Base-by-base conservation (phyloP, 2,113 vertebrate genomes). In the Haplotaxodon microlepis region DNA sequence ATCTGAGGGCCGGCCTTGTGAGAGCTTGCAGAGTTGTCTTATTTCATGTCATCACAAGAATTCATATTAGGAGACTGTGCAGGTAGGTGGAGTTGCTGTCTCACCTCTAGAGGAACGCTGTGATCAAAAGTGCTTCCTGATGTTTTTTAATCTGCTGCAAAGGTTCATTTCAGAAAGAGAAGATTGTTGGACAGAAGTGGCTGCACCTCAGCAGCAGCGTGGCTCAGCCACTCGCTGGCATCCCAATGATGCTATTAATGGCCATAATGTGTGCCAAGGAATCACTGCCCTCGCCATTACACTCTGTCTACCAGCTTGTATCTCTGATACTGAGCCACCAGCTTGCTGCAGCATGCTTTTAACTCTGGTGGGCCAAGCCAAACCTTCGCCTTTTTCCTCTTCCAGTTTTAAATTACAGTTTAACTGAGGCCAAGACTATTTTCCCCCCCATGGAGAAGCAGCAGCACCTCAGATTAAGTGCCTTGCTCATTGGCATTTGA, bases 191-290 rank as follows among this genome's bases (percentile, higher is more conserved):
- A 56, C 66, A 36, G 42, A 76, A 27, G 51, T 54, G 69, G 13
- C 14, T 84, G 73, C 38, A 78, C 73, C 81, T 81, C 56, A 59
- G 76, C 84, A 38, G 63, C 66, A 84, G 81, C 4, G 4, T 5
- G 71, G 42, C 27, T 78, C 71, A 50, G 45, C 45, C 34, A 31
- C 83, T 59, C 76, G 5, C 29, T 81, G 38, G 81, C 54, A 66
- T 82, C 38, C 61, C 24, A 31, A 4, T 78, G 69, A 85, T 81
- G 79, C 79, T 82, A 78, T 87, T 90, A 92, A 82, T 59, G 76
- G 63, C 9, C 36, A 4, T 50, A n/a, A 40, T 50, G 59, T 36
- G 21, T 83, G 82, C 86, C 91, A 78, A 81, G 84, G 71, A 71
- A 56, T 38, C 59, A 9, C 82, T 56, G 69, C 51, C 86, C 84